A percentile compares a stretch with the other conserved stretches of the same genome.
These are phyloP conservation scores for Gastrophysa polygoni DNA, from an alignment of 2,888 invertebrate species.

Conservation along the genomic window DNA sequence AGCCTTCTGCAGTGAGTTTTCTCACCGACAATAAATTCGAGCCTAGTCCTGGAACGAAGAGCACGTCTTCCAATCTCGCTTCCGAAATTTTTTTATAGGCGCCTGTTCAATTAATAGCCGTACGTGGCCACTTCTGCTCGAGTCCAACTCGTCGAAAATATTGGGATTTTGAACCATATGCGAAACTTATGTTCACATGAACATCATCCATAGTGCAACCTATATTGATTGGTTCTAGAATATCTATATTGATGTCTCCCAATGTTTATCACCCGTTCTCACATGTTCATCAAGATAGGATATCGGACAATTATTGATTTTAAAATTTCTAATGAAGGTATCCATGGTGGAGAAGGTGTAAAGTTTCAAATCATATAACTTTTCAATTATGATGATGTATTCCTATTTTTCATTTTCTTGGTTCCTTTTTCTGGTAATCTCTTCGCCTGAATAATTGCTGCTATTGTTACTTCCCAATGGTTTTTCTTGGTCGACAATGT, in stretches of 20 bases:
- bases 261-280: neutral
- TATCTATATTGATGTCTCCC: neutral
- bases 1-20: too few relatives aligned
- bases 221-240: too few relatives aligned
- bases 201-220: too few relatives aligned
- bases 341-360: neutral
- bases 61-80: too few relatives aligned
- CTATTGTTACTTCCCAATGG: neutral
- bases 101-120: too few relatives aligned
- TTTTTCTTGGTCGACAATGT: neutral
- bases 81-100: too few relatives aligned
- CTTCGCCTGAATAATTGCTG: neutral
- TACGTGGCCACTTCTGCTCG: too few relatives aligned
- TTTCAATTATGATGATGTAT: neutral
- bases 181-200: too few relatives aligned
- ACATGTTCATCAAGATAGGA: neutral
- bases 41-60: too few relatives aligned
- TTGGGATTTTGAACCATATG: too few relatives aligned
- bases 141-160: too few relatives aligned
- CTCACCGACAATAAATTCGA: too few relatives aligned
- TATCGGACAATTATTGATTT: neutral
- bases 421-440: neutral
- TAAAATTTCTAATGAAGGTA: neutral
- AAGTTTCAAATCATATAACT: neutral
- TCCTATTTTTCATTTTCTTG: neutral